phyloP scores from a whole-genome alignment of 2,113 vertebrate species.

The Lota lota region DNA sequence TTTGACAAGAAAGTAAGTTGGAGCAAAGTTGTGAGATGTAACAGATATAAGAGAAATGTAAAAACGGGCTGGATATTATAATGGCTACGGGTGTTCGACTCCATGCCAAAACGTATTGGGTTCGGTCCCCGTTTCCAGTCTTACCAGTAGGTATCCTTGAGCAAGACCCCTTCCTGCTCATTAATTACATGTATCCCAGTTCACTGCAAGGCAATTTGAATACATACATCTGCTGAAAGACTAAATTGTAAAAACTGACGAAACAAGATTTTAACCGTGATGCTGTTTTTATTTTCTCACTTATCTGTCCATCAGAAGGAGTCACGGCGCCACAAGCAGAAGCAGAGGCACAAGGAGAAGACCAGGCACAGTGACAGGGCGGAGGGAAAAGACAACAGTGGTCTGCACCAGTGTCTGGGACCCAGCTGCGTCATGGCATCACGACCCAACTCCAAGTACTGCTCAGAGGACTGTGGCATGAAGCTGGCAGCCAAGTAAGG shows the following conservation, averaged over 20 bases:
- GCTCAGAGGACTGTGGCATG: slow-evolving; percentile 93
- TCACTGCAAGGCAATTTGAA: not conserved
- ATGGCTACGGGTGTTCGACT: too few relatives aligned
- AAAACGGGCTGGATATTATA: too few relatives aligned
- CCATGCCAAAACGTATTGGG: too few relatives aligned
- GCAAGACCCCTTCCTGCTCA: too few relatives aligned
- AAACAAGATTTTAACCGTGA: not conserved
- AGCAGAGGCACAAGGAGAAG: slow-evolving; percentile 87
- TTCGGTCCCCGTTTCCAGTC: too few relatives aligned
- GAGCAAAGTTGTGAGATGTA: too few relatives aligned
- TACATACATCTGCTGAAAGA: not conserved
- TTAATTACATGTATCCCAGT: too few relatives aligned
- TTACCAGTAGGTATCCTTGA: too few relatives aligned
- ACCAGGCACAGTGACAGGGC: slow-evolving; percentile 78
- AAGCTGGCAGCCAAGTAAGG: slow-evolving; percentile 91
- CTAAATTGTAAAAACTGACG: not conserved
- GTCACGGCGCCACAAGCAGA: slow-evolving; percentile 87
- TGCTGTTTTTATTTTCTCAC: not conserved
- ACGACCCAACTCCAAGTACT: slow-evolving; percentile 85
- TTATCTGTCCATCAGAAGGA: slow-evolving; percentile 76
- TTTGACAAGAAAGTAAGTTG: slow-evolving; percentile 83
- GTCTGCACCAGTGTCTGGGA: slow-evolving; percentile 85
- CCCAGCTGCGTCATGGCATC: slow-evolving; percentile 82
- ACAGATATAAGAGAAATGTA: too few relatives aligned
- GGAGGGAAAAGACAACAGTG: slow-evolving; percentile 74